Evolutionary conservation across 2,113 vertebrate species (phyloP), one percentile per base, ranked within the genome.

Genomic region (Puma concolor): DNA sequence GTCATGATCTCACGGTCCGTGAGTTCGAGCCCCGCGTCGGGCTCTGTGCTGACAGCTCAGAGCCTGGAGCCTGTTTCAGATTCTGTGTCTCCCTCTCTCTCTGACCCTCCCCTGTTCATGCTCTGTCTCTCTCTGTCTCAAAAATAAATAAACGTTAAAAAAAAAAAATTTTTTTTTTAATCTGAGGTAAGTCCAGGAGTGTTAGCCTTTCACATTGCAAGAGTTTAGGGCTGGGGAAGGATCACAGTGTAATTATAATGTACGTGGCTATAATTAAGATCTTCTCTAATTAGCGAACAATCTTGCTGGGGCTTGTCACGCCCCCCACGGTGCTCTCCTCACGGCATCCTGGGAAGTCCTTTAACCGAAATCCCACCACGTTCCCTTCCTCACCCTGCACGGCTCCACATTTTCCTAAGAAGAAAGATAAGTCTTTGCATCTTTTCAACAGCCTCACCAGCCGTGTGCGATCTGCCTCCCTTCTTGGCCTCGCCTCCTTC

Each of bases 341-440:
- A 23, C 5, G 7, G 60, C 48, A 10, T 33, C 63, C 33, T 21
- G 29, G 60, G 12, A 23, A 23, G 25, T 3, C 54, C 63, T 15
- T 74, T 29, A 27, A 33, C 19, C 48, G 11, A 13, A 41, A 31
- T 7, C 25, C 11, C 11, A 6, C 13, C 23, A 4, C 0, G 2
- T 6, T 3, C 48, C 29, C 2, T 2, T 2, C 57, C 52, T 64
- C 36, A 50, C 25, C n/a, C 44, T 19, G 54, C 13, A 3, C 1
- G 9, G 2, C 52, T 66, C 38, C 36, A 12, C n/a, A 0, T 12
- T 63, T 64, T 44, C 88, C 31, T 81, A 23, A 16, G 15, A 33
- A 7, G 36, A 27, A 77, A 63, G 29, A 52, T 6, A 77, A 12
- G 29, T 23, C 29, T 23, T 19, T 25, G 33, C 54, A 23, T 17